Conservation (phyloP, 2,797 vertebrate species). For the Argya squamiceps region DNA sequence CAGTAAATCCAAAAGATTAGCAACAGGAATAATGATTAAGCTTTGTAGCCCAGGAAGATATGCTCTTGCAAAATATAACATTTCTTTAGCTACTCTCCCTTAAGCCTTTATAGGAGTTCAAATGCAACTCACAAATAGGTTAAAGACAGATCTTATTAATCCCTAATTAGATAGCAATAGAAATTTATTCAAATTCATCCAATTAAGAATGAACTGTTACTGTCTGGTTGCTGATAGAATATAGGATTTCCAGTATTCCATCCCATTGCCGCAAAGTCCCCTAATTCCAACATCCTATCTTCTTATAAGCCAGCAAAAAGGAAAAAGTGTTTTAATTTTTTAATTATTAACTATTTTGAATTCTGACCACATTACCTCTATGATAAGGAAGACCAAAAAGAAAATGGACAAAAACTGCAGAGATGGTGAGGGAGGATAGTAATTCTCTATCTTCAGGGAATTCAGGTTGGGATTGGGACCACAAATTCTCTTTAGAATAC, state of each 20-base stretch:
- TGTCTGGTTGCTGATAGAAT: neutral
- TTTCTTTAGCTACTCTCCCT: neutral
- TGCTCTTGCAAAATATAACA: neutral
- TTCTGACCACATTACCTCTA: neutral
- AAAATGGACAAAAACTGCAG: neutral
- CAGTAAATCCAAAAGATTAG: neutral
- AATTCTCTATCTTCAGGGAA: neutral
- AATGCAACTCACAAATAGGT: neutral
- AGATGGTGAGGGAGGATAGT: neutral
- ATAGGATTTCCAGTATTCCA: neutral
- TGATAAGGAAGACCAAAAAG: neutral
- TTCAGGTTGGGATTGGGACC: neutral
- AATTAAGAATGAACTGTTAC: neutral
- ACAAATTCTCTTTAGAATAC: neutral
- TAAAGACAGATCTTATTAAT: neutral
- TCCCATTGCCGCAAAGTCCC: neutral
- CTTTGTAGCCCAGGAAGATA: neutral
- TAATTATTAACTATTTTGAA: neutral
- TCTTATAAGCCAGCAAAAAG: neutral
- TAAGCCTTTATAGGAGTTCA: neutral
- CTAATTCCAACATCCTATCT: neutral
- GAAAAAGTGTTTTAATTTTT: neutral
- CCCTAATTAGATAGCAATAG: neutral
- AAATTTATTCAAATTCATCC: neutral
- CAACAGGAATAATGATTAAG: neutral